phyloP scores from a whole-genome alignment of 2,888 invertebrate genomes.

The Drosophila cracens region DNA sequence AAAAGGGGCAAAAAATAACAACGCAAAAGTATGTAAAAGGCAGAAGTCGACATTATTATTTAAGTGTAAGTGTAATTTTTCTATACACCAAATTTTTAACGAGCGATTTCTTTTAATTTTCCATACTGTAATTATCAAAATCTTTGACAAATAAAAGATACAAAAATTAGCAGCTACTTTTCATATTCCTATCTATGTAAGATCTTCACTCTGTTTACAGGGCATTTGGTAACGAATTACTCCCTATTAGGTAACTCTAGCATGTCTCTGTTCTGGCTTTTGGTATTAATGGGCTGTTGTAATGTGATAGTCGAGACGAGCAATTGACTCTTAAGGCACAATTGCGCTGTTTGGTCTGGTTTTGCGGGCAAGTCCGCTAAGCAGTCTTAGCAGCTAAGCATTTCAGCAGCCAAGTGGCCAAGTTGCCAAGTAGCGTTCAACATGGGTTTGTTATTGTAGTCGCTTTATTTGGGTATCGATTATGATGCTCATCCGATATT shows the following conservation, averaged over 20 bases:
- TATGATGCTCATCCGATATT: slow-evolving; percentile 51
- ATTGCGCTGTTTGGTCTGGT: slow-evolving; percentile 34
- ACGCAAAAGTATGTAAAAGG: too few relatives aligned
- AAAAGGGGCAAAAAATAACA: neutral
- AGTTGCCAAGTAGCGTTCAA: slow-evolving; percentile 5
- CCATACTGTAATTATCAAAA: neutral
- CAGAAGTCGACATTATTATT: neutral
- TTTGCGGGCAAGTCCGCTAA: slow-evolving; percentile 21
- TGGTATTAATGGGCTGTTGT: slow-evolving; percentile 29
- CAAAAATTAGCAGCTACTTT: neutral
- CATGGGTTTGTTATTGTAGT: neutral
- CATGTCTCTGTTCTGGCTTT: slow-evolving; percentile 1
- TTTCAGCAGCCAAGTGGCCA: slow-evolving; percentile 22
- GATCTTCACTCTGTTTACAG: neutral
- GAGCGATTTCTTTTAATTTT: neutral
- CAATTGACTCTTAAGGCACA: slow-evolving; percentile 56
- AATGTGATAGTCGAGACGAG: slow-evolving; percentile 49
- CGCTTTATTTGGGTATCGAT: slow-evolving; percentile 24
- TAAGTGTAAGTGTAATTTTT: neutral
- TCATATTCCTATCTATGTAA: neutral
- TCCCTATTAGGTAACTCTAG: neutral
- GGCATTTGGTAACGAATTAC: neutral
- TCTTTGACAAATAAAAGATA: neutral
- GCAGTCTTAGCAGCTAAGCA: slow-evolving; percentile 22
- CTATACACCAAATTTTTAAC: neutral